Evolutionary conservation across 2,797 vertebrate species (phyloP).

Genomic region (Mico argentatus): DNA sequence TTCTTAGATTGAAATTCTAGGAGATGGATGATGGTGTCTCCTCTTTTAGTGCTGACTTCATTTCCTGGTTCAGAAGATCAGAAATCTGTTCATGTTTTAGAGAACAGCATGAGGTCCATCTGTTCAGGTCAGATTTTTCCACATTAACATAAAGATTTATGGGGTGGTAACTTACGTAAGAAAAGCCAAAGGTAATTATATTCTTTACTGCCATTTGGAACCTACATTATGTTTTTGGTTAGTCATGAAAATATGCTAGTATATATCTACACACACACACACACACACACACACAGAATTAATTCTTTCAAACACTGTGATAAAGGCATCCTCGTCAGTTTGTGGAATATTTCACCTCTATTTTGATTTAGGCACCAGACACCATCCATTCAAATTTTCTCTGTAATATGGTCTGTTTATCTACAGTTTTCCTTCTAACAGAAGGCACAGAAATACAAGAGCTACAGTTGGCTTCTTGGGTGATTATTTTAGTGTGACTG

Average conservation of each 20-base stretch:
- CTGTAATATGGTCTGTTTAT: conserved; percentile 60
- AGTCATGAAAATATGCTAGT: conserved; percentile 48
- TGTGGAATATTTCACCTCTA: conserved; percentile 39
- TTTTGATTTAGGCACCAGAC: conserved; percentile 60
- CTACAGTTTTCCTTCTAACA: conserved; percentile 55
- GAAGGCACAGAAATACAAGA: conserved; percentile 52
- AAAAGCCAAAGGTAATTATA: conserved; percentile 58
- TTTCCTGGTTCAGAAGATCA: conserved; percentile 70
- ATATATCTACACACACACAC: neutral
- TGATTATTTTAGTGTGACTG: conserved; percentile 45
- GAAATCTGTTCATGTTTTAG: conserved; percentile 74
- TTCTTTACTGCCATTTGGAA: conserved; percentile 64
- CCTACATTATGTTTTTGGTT: conserved; percentile 57
- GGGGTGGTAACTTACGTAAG: conserved; percentile 64
- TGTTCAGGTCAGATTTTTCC: conserved; percentile 74
- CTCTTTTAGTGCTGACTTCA: conserved; percentile 63
- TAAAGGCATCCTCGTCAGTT: conserved; percentile 45
- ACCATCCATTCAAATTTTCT: conserved; percentile 49
- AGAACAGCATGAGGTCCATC: conserved; percentile 74
- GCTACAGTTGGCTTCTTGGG: conserved; percentile 44
- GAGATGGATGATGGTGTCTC: conserved; percentile 28
- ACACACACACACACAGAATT: neutral
- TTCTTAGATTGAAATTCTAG: conserved; percentile 53
- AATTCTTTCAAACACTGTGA: conserved; percentile 39
- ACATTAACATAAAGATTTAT: conserved; percentile 68